Evolutionary conservation across 2,113 vertebrate genomes (phyloP).

Genomic region (Zosterops hypoxanthus): DNA sequence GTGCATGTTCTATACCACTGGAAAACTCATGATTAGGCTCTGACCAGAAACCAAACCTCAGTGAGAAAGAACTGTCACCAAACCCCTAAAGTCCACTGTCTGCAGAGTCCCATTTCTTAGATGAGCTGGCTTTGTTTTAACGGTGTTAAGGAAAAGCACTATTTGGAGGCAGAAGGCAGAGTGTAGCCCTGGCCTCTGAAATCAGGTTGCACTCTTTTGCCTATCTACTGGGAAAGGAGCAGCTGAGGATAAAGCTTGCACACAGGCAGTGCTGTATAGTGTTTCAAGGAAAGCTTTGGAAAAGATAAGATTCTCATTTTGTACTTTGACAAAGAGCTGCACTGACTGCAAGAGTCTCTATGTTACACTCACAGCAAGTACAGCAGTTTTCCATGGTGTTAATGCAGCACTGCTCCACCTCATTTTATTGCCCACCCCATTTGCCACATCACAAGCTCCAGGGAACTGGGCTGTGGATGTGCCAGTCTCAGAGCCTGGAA

Average conservation of each 20-base stretch:
- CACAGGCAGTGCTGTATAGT: background rate
- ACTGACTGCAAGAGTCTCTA: no score
- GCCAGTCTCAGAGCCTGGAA: no score
- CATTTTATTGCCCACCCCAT: no score
- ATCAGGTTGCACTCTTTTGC: background rate
- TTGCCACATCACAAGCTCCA: no score
- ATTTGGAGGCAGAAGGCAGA: background rate
- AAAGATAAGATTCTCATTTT: no score
- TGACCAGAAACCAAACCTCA: background rate
- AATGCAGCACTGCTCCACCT: no score
- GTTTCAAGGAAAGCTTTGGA: background rate
- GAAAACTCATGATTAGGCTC: background rate
- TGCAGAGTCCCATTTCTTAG: background rate
- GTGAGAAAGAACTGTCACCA: background rate
- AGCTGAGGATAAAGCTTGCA: background rate
- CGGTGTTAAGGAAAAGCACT: background rate
- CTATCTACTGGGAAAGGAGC: background rate
- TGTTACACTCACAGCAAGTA: no score
- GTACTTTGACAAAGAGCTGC: no score
- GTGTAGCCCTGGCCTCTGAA: background rate
- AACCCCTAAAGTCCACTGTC: background rate
- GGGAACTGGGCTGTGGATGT: no score
- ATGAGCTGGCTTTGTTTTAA: background rate
- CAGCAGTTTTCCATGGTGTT: no score
- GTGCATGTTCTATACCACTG: background rate